Base-by-base conservation (phyloP, 2,888 invertebrate genomes). In the Habroteleia sp. region DNA sequence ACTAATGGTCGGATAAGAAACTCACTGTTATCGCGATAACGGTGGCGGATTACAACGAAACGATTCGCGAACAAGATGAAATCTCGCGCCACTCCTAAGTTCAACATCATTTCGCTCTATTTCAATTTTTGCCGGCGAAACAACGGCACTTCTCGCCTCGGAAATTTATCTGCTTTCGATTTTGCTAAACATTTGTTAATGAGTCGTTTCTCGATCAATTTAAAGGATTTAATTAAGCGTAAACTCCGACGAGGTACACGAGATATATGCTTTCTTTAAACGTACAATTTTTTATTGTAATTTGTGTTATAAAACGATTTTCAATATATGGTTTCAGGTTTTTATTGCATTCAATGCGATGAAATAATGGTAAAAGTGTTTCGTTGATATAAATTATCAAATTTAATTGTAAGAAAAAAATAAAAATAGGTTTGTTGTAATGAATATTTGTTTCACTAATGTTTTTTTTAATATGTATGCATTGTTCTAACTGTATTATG, bases 21-120 rank as follows among this genome's bases (percentile, higher is more conserved):
- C 52, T 42, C 37, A 25, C 1, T 13, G 48, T 33, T 74, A 60
- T 54, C 60, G 46, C 60, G 54, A 62, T 41, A 63, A 39, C 17
- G 44, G 20, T 23, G 10, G 42, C 50, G 46, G 46, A 66, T 42
- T 42, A 27, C 44, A 27, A 27, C 25, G 8, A 27, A 44, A 27
- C 27, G 44, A 27, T 27, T 2, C 16, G 50, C 54, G 44, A 16
- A 27, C 46, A 29, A 27, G 63, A 54, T 33, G 50, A 37, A 37
- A 65, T 65, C 60, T 65, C 37, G 33, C 13, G 16, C 37, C 37
- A 37, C 37, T 37, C 37, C 37, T 56, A 56, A 56, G 42, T 52
- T 42, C 52, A 42, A 23, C 35, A 29, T 42, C 23, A 23, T 42
- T 52, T 23, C n/a, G 25, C 41, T 46, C 17, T 2, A 17, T 11